Evolutionary conservation across 2,797 vertebrate species (phyloP).

Genomic region (Acrossocheilus wenchowensis): DNA sequence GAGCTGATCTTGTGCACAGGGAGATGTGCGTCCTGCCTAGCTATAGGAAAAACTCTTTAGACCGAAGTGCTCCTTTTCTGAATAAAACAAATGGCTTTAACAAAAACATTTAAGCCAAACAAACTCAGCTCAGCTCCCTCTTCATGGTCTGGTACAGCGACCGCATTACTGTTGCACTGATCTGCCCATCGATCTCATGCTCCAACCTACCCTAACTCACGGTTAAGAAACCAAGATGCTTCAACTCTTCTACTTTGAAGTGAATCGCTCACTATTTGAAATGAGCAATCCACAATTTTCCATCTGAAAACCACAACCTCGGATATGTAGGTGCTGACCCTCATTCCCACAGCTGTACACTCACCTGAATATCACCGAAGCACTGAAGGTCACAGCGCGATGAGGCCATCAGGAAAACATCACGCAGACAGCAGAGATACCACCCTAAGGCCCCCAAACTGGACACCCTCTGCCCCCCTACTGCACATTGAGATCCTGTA

Average conservation of each 20-base stretch:
- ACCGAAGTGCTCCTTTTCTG: not conserved
- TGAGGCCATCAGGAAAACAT: not conserved
- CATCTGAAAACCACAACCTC: too few species aligned
- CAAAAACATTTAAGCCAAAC: too few species aligned
- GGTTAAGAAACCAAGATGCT: not conserved
- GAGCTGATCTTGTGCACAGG: slow-evolving; percentile 45
- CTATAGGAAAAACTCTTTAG: slow-evolving; percentile 17
- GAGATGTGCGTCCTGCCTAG: slow-evolving; percentile 1
- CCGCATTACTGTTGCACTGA: not conserved
- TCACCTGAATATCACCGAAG: not conserved
- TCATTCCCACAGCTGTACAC: not conserved
- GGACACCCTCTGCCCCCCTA: not conserved
- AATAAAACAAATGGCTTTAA: too few species aligned
- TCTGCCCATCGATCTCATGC: not conserved
- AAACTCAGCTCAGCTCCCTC: not conserved
- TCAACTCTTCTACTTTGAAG: not conserved
- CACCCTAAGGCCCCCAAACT: not conserved
- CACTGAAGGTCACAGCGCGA: not conserved
- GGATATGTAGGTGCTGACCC: too few species aligned
- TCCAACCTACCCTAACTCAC: not conserved
- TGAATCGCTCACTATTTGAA: too few species aligned
- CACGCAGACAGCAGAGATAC: not conserved
- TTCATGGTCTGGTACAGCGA: not conserved
- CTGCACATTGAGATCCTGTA: not conserved
- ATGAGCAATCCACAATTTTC: too few species aligned